Evolutionary conservation across 2,113 vertebrate genomes (phyloP).

Genomic region (Octodon degus): DNA sequence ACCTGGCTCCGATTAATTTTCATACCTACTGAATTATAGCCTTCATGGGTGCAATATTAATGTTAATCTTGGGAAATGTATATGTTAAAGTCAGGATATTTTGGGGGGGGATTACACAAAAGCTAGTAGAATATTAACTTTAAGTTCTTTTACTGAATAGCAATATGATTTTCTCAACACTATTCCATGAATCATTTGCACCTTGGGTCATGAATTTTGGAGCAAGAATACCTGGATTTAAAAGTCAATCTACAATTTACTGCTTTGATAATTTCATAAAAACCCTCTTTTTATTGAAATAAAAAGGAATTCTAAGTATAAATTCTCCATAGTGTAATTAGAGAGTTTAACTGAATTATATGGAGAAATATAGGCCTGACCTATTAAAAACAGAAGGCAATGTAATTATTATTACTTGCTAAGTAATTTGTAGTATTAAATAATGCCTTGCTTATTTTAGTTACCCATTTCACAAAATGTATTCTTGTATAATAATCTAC

Average conservation of each 20-base stretch:
- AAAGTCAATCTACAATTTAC: not conserved
- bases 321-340: not conserved
- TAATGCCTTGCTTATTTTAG: not conserved
- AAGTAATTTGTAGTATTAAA: not conserved
- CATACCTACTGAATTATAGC: not conserved
- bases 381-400: not conserved
- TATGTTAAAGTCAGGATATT: not conserved
- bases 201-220: not conserved
- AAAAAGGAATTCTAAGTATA: not conserved
- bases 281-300: not conserved
- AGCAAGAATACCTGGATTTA: not conserved
- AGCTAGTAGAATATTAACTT: not conserved
- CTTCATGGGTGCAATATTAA: not conserved
- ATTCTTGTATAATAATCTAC: slow-evolving; percentile 67
- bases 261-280: not conserved
- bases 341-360: not conserved
- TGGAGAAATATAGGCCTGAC: not conserved
- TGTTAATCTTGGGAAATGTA: not conserved
- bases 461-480: not conserved
- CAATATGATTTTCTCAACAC: not conserved
- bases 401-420: not conserved
- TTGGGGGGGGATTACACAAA: not conserved
- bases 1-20: not conserved
- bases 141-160: not conserved
- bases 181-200: not conserved